These are phyloP conservation scores for Cantharis lateralis DNA, from an alignment of 2,888 invertebrate genomes.

Conservation along the genomic window DNA sequence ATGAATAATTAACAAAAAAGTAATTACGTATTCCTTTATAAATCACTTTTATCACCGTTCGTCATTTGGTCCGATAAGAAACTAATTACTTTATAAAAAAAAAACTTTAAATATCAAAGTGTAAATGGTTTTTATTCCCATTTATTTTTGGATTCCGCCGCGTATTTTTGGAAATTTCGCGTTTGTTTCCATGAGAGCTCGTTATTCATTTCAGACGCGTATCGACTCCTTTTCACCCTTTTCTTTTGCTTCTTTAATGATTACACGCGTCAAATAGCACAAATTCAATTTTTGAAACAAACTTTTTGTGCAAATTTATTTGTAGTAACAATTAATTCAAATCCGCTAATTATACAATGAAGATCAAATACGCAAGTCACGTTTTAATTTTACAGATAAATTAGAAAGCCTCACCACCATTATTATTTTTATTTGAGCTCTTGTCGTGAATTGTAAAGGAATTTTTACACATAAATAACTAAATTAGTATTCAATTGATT, in stretches of 20 bases:
- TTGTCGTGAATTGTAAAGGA: not conserved
- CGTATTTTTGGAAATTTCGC: not conserved
- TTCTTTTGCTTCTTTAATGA: not conserved
- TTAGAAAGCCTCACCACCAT: not conserved
- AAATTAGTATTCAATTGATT: not conserved
- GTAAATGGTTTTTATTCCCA: no score
- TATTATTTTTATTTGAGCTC: not conserved
- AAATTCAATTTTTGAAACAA: not conserved
- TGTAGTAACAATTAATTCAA: not conserved
- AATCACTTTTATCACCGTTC: not conserved
- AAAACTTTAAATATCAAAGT: not conserved
- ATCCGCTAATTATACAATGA: not conserved
- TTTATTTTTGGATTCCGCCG: not conserved
- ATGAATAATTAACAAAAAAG: not conserved
- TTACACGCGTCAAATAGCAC: not conserved
- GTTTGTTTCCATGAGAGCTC: not conserved
- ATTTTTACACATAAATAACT: not conserved
- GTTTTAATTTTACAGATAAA: not conserved
- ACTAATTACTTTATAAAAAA: not conserved
- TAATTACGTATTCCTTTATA: not conserved
- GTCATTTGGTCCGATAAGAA: not conserved
- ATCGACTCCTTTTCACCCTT: not conserved
- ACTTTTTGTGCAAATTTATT: not conserved
- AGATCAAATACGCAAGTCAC: not conserved
- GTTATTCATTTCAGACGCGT: not conserved